Percentiles rank a stretch among this genome's conserved stretches.
Evolutionary conservation across 2,113 vertebrate genomes (phyloP).

Genomic region (Poicephalus meyeri): DNA sequence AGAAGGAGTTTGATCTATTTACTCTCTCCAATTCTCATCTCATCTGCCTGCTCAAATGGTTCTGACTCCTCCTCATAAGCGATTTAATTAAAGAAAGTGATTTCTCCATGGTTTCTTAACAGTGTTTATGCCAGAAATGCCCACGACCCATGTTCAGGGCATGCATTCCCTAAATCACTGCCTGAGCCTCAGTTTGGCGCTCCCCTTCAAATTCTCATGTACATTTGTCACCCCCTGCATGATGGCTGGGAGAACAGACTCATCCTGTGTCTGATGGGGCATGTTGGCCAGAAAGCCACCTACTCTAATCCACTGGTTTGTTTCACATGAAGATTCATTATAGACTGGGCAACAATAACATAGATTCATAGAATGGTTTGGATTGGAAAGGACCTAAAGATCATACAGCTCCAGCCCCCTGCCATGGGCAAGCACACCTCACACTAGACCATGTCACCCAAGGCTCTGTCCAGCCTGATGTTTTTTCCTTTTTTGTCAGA

Average conservation of each 20-base stretch:
- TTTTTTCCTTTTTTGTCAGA: neutral
- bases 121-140: neutral
- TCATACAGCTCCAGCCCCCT: neutral
- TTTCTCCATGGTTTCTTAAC: neutral
- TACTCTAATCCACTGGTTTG: neutral
- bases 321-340: neutral
- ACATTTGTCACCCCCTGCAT: fast-evolving
- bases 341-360: neutral
- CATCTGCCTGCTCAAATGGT: neutral
- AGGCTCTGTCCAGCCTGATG: neutral
- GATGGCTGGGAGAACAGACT: neutral
- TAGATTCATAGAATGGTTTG: neutral
- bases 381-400: neutral
- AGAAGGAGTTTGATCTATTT: neutral
- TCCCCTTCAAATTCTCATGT: neutral
- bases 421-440: neutral
- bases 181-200: neutral
- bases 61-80: neutral
- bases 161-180: neutral
- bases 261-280: neutral
- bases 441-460: neutral
- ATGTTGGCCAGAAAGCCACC: neutral
- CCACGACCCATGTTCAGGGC: fast-evolving
- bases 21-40: neutral
- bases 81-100: neutral